Evolutionary conservation across 2,888 invertebrate genomes (phyloP).

Genomic region (Ischnura elegans): DNA sequence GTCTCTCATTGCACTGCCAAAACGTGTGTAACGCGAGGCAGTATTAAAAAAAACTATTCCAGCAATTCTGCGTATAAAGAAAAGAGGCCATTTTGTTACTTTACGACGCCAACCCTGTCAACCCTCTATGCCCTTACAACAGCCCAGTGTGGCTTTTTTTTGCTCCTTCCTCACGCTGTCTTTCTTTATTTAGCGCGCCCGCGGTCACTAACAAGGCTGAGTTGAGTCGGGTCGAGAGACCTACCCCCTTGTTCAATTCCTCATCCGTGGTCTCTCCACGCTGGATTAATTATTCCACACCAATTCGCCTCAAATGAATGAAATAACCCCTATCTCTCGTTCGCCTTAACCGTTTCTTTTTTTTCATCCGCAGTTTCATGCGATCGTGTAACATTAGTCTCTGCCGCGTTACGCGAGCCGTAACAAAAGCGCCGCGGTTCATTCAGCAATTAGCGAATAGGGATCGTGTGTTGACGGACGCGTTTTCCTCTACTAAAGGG

Average conservation of each 20-base stretch:
- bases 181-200: not conserved
- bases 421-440: not conserved
- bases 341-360: not conserved
- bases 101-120: not conserved
- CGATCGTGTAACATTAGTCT: not conserved
- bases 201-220: conserved; percentile 6
- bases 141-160: not conserved
- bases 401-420: not conserved
- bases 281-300: conserved; percentile 10
- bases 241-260: not conserved
- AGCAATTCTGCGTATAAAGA: conserved; percentile 29
- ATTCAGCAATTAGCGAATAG: not conserved
- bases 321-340: not conserved
- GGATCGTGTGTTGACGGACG: not conserved
- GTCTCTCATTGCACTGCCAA: not conserved
- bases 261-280: not conserved
- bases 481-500: not conserved
- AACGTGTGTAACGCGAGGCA: conserved; percentile 53
- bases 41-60: conserved; percentile 1
- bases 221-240: not conserved
- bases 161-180: not conserved
- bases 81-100: conserved; percentile 29
- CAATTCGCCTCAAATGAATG: not conserved
- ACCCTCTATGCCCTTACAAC: not conserved
- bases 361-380: not conserved